A percentile compares a stretch with the other conserved stretches of the same genome.
These are phyloP conservation scores for Porites lutea DNA, from an alignment of 64 coral and sea anemone species.

Conservation along the genomic window DNA sequence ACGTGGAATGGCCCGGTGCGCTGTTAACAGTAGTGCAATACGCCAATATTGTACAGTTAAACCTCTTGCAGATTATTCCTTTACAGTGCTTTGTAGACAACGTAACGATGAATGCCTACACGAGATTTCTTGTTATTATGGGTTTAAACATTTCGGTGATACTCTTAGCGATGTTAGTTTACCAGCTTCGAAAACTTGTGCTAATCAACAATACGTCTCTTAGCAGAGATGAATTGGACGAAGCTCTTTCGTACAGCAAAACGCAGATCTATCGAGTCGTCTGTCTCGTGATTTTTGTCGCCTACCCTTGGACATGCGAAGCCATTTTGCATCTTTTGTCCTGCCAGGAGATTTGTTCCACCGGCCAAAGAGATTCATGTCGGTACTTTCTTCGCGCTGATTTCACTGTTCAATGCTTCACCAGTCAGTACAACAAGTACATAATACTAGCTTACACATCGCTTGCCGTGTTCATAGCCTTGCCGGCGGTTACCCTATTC, in stretches of 20 bases:
- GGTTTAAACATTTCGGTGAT: background rate
- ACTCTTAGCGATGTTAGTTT: background rate
- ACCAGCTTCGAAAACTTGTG: slow-evolving; percentile 17
- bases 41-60: slow-evolving; percentile 39
- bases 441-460: background rate
- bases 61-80: slow-evolving; percentile 39
- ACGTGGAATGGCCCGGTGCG: slow-evolving; percentile 24
- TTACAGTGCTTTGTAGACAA: slow-evolving; percentile 23
- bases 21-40: slow-evolving; percentile 26
- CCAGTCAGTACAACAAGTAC: slow-evolving; percentile 38
- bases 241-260: slow-evolving; percentile 8
- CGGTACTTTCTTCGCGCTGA: slow-evolving; percentile 41
- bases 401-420: slow-evolving; percentile 42
- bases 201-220: background rate
- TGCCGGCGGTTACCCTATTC: slow-evolving; percentile 15
- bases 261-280: slow-evolving; percentile 26
- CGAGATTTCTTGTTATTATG: background rate
- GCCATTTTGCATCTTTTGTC: slow-evolving; percentile 39
- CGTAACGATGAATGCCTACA: slow-evolving; percentile 19
- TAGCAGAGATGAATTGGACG: background rate
- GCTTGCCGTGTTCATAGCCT: background rate
- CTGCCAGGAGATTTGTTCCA: slow-evolving; percentile 56
- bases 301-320: slow-evolving; percentile 39
- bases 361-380: background rate
- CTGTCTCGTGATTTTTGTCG: slow-evolving; percentile 17